phyloP scores from a whole-genome alignment of 1,140 invertebrate genomes.

The Drosophila paulistorum region DNA sequence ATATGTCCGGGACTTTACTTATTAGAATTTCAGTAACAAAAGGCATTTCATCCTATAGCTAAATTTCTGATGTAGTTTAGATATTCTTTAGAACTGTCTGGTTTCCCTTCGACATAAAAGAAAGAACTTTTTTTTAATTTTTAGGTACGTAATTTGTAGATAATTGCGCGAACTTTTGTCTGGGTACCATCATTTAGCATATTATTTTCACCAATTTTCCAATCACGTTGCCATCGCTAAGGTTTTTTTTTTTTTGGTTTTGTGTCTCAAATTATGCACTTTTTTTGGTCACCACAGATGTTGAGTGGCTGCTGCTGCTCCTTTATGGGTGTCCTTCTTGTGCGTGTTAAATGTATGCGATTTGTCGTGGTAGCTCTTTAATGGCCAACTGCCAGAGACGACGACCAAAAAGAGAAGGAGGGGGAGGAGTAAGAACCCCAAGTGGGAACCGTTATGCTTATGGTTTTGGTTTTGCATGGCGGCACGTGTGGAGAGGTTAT shows the following conservation, averaged over 20 bases:
- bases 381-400: conserved; percentile 55
- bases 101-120: too few species aligned
- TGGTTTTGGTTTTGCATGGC: conserved; percentile 70
- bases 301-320: conserved; percentile 16
- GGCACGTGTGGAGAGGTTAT: conserved; percentile 60
- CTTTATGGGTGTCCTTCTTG: conserved; percentile 31
- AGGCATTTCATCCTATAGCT: too few species aligned
- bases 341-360: conserved; percentile 77
- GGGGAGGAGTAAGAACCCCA: conserved; percentile 29
- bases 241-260: conserved; percentile 53
- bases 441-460: conserved; percentile 59
- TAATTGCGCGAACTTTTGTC: too few species aligned
- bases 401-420: neutral
- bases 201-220: neutral
- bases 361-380: conserved; percentile 77
- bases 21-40: too few species aligned
- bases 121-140: too few species aligned
- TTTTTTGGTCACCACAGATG: conserved; percentile 55
- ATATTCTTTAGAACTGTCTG: too few species aligned
- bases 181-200: too few species aligned
- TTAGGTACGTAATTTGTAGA: too few species aligned
- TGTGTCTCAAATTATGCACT: conserved; percentile 63
- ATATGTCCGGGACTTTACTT: too few species aligned
- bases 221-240: conserved; percentile 41
- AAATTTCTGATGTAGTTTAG: too few species aligned